These are phyloP conservation scores for Campylorhamphus procurvoides DNA, from an alignment of 2,113 vertebrate genomes.

Conservation along the genomic window DNA sequence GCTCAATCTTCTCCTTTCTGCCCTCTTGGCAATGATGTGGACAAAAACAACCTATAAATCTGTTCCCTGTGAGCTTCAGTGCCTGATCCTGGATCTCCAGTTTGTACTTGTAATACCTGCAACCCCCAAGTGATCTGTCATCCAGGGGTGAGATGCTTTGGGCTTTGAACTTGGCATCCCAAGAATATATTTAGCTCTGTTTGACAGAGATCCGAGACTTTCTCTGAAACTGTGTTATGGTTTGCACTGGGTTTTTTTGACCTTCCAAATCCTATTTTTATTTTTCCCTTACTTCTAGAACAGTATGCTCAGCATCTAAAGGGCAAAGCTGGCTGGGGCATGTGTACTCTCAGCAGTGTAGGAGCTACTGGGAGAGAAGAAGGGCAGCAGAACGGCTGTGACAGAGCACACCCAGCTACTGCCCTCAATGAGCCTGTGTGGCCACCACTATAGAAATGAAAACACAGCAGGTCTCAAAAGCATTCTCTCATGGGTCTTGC, in stretches of 20 bases:
- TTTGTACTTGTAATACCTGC: background rate
- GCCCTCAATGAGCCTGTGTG: constrained; percentile 44
- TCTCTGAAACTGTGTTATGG: background rate
- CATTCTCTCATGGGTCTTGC: background rate
- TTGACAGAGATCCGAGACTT: background rate
- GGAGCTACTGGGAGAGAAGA: background rate
- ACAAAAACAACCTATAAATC: background rate
- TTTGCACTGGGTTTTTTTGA: background rate
- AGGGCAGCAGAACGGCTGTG: background rate
- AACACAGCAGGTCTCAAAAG: background rate
- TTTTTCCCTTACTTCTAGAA: background rate
- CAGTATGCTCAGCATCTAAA: background rate
- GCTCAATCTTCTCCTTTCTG: background rate
- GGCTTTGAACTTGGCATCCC: background rate
- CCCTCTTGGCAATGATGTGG: background rate
- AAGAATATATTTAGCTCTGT: background rate
- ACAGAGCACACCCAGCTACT: background rate
- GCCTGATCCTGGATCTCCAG: background rate
- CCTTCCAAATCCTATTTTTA: background rate
- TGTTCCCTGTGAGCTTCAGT: background rate
- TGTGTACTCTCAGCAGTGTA: background rate
- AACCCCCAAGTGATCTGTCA: background rate
- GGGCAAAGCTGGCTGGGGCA: background rate
- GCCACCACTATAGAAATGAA: background rate
- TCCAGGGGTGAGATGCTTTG: background rate